Conservation (phyloP, 2,113 vertebrate genomes). For the Acinonyx jubatus region DNA sequence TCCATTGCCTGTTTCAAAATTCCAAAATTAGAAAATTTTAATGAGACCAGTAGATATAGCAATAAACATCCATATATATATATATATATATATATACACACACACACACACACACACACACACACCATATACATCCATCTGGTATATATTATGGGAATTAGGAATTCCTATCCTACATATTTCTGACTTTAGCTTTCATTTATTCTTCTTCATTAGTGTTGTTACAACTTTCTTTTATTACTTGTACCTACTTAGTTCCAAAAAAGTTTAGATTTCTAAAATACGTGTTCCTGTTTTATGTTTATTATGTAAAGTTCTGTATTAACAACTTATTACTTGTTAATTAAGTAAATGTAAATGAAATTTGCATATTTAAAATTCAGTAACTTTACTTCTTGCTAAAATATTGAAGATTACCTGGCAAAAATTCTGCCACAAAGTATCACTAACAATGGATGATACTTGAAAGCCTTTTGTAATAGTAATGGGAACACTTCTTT, state of each 20-base stretch:
- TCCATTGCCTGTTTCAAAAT: background rate
- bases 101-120: no score
- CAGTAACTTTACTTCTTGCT: background rate
- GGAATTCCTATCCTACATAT: background rate
- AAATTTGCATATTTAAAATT: background rate
- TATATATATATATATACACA: no score
- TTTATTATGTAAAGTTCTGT: background rate
- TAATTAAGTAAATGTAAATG: background rate
- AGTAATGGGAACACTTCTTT: background rate
- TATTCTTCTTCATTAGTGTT: background rate
- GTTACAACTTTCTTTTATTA: background rate
- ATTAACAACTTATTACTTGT: background rate
- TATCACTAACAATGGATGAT: background rate
- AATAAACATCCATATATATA: background rate
- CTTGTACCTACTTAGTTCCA: background rate
- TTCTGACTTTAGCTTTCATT: constrained; percentile 9
- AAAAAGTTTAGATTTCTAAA: constrained; percentile 8
- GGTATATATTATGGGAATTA: background rate
- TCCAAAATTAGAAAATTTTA: background rate
- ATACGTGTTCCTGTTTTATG: background rate
- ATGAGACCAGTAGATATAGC: background rate
- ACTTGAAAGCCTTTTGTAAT: background rate
- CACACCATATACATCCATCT: background rate
- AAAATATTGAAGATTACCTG: background rate
- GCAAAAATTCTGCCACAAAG: background rate